Evolutionary conservation across 2,888 invertebrate species (phyloP), one percentile per base, ranked within the genome.

Genomic region (Drepanosiphum platanoidis): DNA sequence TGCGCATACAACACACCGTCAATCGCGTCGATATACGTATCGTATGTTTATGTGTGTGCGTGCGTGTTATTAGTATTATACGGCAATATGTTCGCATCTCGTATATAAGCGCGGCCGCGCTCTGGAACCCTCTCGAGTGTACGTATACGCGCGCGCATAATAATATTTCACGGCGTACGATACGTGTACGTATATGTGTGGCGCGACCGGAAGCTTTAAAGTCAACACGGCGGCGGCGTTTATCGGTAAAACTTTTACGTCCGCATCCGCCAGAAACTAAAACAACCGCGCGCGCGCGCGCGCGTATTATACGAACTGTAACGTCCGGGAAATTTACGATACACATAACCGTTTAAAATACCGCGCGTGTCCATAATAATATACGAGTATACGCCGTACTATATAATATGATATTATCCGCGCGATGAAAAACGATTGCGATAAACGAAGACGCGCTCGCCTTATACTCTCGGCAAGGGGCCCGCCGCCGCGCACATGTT

Each of bases 161-260:
- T 30, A 30, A 64, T 64, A 64, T 64, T 27, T 64, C 64, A 64
- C 9, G 30, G 46, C 18, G 27, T 27, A 1, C 13, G 64, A 64
- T 61, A 61, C 27, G 64, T 18, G 64, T 0, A n/a, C n/a, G n/a
- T n/a, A n/a, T n/a, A n/a, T n/a, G n/a, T n/a, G n/a, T n/a, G n/a
- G n/a, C n/a, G 27, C 64, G 30, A 52, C 64, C 64, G 64, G 64
- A 64, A 64, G 64, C 64, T 64, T 64, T 9, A 64, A n/a, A 64
- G 64, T 64, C 64, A 64, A 64, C 64, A 64, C 64, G n/a, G n/a
- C n/a, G n/a, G n/a, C n/a, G n/a, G n/a, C n/a, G 27, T 64, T 64
- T 64, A 64, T 64, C 61, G 27, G 64, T 30, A 11, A 22, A 27
- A 61, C 61, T 27, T 61, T 64, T 64, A 27, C 27, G 30, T 30